Evolutionary conservation across 2,888 invertebrate species (phyloP), one percentile per base, ranked within the genome.

Genomic region (Escarpia spicata): DNA sequence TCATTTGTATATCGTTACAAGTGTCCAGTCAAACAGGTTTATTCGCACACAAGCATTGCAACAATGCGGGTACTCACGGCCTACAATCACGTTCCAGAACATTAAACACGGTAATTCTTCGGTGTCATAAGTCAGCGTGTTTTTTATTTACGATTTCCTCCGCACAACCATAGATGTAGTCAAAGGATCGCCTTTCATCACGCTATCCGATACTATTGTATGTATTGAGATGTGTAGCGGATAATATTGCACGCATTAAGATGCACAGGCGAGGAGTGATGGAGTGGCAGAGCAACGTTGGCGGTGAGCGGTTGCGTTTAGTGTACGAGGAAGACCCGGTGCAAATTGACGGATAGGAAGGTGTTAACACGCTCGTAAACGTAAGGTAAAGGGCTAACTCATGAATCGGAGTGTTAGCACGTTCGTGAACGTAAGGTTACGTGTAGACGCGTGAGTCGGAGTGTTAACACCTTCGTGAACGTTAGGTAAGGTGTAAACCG

Each of bases 91-190:
- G 75, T 75, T 19, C 75, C 75, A 75, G 26, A 75, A 75, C 75
- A 75, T 75, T n/a, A 75, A 75, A 26, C 75, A 75, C 75, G n/a
- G 1, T 75, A 75, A 26, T n/a, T 75, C 75, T 6, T 75, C 26
- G 26, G 75, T 75, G 75, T 75, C 75, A 75, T 26, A 75, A 19
- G 75, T 75, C 75, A 75, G 75, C 75, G 19, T 26, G n/a, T n/a
- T 75, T 75, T 52, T 75, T 75, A 75, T 75, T 75, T 19, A 75
- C 75, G 75, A 75, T 75, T 75, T 75, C 75, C 26, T 75, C 75
- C 19, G 75, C 26, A 75, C 75, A 4, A 15, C 19, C 19, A 75
- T 75, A 15, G 19, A 75, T 4, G 75, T 26, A 19, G 0, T 0
- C 75, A 75, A 75, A 6, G 19, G n/a, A 26, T 75, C 75, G n/a